These are phyloP conservation scores for Drosophila orosa DNA, from an alignment of 1,140 invertebrate genomes.

Conservation along the genomic window DNA sequence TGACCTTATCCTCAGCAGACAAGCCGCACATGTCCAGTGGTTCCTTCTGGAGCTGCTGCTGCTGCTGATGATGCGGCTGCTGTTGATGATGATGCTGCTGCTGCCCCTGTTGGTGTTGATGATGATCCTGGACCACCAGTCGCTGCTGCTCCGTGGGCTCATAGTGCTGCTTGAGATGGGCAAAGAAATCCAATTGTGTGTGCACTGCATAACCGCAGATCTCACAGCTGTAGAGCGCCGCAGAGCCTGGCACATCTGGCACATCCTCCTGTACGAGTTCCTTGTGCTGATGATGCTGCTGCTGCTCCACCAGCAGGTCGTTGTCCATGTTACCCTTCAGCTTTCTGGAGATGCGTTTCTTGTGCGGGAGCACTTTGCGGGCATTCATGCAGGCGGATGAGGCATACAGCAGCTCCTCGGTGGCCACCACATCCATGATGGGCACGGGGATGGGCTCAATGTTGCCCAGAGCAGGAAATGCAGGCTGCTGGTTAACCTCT, in stretches of 20 bases:
- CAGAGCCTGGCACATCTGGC: neutral
- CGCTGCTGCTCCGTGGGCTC: slow-evolving; percentile 85
- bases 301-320: slow-evolving; percentile 29
- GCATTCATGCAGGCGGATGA: slow-evolving; percentile 52
- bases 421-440: slow-evolving; percentile 51
- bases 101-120: slow-evolving; percentile 24
- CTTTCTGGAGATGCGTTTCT: slow-evolving; percentile 86
- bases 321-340: slow-evolving; percentile 84
- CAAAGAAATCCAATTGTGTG: slow-evolving; percentile 90
- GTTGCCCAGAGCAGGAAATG: slow-evolving; percentile 51
- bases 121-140: slow-evolving; percentile 39
- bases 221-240: slow-evolving; percentile 87
- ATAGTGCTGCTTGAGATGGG: slow-evolving; percentile 91
- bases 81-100: slow-evolving; percentile 25
- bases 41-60: slow-evolving; percentile 58
- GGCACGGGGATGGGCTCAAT: slow-evolving; percentile 66
- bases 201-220: slow-evolving; percentile 87
- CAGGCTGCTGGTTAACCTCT: slow-evolving; percentile 32
- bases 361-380: slow-evolving; percentile 85
- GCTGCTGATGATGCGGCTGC: too few species aligned
- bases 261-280: slow-evolving; percentile 39
- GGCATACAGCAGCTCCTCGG: slow-evolving; percentile 60
- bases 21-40: slow-evolving; percentile 67
- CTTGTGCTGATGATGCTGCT: slow-evolving; percentile 58
- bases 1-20: slow-evolving; percentile 57